A percentile compares a stretch with the other conserved stretches of the same genome.
These are phyloP conservation scores for Eupsittula cactorum DNA, from an alignment of 2,113 vertebrate species.

Conservation along the genomic window DNA sequence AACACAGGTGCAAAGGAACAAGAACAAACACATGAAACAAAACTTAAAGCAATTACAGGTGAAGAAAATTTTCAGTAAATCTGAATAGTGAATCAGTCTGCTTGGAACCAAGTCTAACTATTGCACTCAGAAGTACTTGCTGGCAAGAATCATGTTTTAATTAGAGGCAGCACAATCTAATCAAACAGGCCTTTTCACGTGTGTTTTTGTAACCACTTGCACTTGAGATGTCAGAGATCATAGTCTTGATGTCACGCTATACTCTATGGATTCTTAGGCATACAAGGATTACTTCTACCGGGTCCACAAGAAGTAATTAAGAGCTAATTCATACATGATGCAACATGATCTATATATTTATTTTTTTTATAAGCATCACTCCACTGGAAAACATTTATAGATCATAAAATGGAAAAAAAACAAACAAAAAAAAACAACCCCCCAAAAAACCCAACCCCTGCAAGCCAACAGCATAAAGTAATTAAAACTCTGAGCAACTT, in stretches of 20 bases:
- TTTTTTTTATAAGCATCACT: not conserved
- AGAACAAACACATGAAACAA: not conserved
- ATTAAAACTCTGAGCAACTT: not conserved
- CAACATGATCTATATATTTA: not conserved
- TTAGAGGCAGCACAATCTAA: not conserved
- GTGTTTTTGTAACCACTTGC: not conserved
- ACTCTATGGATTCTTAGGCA: not conserved
- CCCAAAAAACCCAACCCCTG: not conserved
- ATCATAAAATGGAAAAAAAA: not conserved
- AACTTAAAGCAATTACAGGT: not conserved
- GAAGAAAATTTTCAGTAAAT: not conserved
- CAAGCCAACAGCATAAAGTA: not conserved
- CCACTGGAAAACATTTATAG: fast-evolving
- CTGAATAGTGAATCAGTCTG: not conserved
- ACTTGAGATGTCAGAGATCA: not conserved
- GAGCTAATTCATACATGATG: not conserved
- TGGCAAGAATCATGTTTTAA: not conserved
- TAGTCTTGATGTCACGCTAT: not conserved
- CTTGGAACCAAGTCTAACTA: not conserved
- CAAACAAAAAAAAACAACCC: not conserved
- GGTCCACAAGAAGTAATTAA: not conserved
- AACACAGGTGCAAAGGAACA: not conserved
- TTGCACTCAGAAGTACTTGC: not conserved
- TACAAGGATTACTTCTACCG: not conserved
- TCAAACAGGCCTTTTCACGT: not conserved